Evolutionary conservation across 2,113 vertebrate genomes (phyloP), one percentile per base, ranked within the genome.

Genomic region (Poeciliopsis turrubarensis): DNA sequence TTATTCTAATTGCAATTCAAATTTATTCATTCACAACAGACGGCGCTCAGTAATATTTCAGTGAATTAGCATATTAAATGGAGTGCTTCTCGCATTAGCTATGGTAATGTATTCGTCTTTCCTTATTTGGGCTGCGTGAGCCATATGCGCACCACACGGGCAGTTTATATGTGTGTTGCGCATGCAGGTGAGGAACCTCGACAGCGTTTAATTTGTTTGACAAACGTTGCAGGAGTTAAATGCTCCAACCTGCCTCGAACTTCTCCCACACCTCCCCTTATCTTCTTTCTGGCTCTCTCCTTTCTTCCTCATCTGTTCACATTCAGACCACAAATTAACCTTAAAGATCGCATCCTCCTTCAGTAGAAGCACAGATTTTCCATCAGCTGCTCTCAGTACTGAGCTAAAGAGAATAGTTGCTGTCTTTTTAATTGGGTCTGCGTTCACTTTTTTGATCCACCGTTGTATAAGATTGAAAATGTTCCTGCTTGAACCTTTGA

Each of bases 1-100:
- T 99, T 99, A 98, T 97, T 99, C 97, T 99, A 99, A 99, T 99
- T 99, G 97, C 97, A 95, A 99, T 99, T 99, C 98, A 99, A 99
- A 99, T 99, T 98, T 99, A 98, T 99, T 98, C 98, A 97, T 98
- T 98, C 97, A 97, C 96, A 98, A 97, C 97, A 99, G 97, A 98
- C 96, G 97, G 97, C 95, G 96, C 97, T 97, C 97, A 96, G 97
- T 99, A 99, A 98, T 99, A 99, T 99, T 99, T 97, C 96, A 98
- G 95, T 94, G 94, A 97, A 99, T 99, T 99, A 98, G 97, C 97
- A 99, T 99, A 98, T 98, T 99, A 98, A 98, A 99, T 99, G 97
- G 97, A 97, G 97, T 97, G 96, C 95, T 95, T 96, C 94, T 94
- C 95, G 93, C 96, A 98, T 99, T 98, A 98, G 95, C 94, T 96